These are phyloP conservation scores for Silurus aristotelis DNA, from an alignment of 2,797 vertebrate species.

Conservation along the genomic window DNA sequence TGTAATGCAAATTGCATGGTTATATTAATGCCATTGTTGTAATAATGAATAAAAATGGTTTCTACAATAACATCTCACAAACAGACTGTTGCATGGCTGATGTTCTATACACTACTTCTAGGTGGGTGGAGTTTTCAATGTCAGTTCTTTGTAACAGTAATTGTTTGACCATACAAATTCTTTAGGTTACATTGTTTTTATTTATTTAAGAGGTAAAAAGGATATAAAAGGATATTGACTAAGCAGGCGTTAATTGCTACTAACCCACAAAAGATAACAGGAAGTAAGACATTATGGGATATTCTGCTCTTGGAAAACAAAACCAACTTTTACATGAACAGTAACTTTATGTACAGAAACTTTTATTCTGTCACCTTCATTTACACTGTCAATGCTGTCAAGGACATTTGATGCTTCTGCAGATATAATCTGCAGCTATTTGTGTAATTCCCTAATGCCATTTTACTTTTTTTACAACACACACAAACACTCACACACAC, in stretches of 20 bases:
- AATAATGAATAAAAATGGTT: neutral
- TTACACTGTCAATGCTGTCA: neutral
- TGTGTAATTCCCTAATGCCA: neutral
- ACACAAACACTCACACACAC: neutral
- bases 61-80: neutral
- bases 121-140: neutral
- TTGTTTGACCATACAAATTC: neutral
- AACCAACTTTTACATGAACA: too few relatives aligned
- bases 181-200: neutral
- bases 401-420: slow-evolving; percentile 7
- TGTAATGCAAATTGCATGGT: neutral
- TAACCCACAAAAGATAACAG: neutral
- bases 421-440: neutral
- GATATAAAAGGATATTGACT: neutral
- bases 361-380: neutral
- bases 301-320: neutral
- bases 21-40: neutral
- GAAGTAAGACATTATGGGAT: neutral
- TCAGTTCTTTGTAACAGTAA: neutral
- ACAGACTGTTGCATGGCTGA: neutral
- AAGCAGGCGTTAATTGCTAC: neutral
- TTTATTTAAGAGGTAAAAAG: neutral
- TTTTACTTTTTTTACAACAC: neutral
- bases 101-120: neutral
- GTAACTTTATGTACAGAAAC: neutral